Evolutionary conservation across 2,888 invertebrate genomes (phyloP).

Genomic region (Anthophora plumipes): DNA sequence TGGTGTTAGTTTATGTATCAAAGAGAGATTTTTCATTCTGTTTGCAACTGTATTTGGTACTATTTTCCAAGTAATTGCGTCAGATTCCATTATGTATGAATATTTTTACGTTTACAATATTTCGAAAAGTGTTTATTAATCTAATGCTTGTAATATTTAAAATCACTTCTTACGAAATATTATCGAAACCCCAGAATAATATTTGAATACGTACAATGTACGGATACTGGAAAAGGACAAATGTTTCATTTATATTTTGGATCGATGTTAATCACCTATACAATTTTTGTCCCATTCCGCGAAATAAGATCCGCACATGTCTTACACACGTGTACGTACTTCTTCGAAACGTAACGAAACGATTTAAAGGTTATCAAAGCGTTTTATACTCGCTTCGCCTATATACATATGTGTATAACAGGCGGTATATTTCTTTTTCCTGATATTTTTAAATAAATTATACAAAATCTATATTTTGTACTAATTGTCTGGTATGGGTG

Average conservation of each 20-base stretch:
- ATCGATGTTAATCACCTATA: not conserved
- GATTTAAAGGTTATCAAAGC: not conserved
- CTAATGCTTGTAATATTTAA: not conserved
- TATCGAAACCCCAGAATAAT: not conserved
- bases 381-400: not conserved
- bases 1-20: constrained; percentile 52
- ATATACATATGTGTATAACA: not conserved
- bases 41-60: constrained; percentile 45
- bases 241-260: not conserved
- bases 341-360: not conserved
- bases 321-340: not conserved
- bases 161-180: not conserved
- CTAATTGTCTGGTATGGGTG: not conserved
- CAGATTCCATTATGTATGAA: constrained; percentile 9
- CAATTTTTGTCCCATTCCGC: not conserved
- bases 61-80: constrained; percentile 54
- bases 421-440: too few relatives aligned
- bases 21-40: constrained; percentile 55
- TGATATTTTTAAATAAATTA: not conserved
- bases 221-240: not conserved
- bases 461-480: not conserved
- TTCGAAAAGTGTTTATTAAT: not conserved
- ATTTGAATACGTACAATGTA: not conserved
- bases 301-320: not conserved
- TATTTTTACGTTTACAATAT: not conserved